These are phyloP conservation scores for Allacma fusca DNA, from an alignment of 2,888 invertebrate species.

Conservation along the genomic window DNA sequence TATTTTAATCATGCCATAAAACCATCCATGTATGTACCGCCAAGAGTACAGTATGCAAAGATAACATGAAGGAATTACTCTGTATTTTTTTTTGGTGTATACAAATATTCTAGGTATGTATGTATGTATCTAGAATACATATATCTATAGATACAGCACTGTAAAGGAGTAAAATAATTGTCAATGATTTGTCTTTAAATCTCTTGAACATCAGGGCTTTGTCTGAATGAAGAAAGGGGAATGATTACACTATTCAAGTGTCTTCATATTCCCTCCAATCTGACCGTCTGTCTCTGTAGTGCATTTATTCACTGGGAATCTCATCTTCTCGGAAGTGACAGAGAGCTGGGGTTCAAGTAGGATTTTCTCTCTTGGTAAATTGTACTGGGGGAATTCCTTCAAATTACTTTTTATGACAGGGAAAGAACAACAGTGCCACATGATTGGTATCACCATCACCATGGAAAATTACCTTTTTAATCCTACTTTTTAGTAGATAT, in stretches of 20 bases:
- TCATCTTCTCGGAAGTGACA: neutral
- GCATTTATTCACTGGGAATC: conserved; percentile 19
- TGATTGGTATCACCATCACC: conserved; percentile 36
- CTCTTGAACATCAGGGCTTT: neutral
- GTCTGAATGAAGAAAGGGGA: neutral
- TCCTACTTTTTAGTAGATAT: neutral
- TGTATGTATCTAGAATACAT: too few species aligned
- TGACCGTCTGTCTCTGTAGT: neutral
- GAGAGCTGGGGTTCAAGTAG: conserved; percentile 25
- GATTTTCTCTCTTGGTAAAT: conserved; percentile 34
- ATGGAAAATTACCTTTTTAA: conserved; percentile 35
- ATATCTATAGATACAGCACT: neutral
- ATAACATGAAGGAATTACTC: too few species aligned
- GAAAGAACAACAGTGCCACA: conserved; percentile 45
- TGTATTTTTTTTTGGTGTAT: too few species aligned
- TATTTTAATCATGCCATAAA: neutral
- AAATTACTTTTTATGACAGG: conserved; percentile 50
- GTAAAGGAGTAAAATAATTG: neutral
- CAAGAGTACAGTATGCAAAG: too few species aligned
- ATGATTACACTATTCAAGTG: conserved; percentile 14
- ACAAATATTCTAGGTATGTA: too few species aligned
- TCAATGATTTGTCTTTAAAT: neutral
- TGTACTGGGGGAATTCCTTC: conserved; percentile 45
- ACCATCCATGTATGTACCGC: too few species aligned
- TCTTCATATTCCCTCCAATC: neutral